phyloP scores from a whole-genome alignment of 2,888 invertebrate species.

The Hydrotaea cyrtoneurina region DNA sequence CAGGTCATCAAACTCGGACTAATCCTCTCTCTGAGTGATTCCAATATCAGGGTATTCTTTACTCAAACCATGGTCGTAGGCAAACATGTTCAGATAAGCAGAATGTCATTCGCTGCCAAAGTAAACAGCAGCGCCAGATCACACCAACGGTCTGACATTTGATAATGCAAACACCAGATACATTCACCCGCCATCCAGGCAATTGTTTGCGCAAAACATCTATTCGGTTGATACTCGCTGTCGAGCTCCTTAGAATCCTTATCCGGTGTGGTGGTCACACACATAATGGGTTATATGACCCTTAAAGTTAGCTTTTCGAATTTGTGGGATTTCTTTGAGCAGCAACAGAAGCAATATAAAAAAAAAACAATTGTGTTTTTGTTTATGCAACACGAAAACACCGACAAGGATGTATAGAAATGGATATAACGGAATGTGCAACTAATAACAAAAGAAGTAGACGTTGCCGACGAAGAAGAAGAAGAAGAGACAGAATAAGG shows the following conservation, averaged over 20 bases:
- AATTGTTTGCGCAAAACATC: too few species aligned
- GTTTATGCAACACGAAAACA: background rate
- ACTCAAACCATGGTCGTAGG: too few species aligned
- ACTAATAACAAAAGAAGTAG: slow-evolving; percentile 56
- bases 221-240: too few species aligned
- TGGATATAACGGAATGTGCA: slow-evolving; percentile 16
- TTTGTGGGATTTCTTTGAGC: background rate
- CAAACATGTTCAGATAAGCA: too few species aligned
- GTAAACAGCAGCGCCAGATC: too few species aligned
- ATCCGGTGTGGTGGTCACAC: background rate
- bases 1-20: too few species aligned
- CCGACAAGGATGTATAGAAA: background rate
- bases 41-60: too few species aligned
- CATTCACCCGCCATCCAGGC: too few species aligned
- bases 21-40: too few species aligned
- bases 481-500: background rate
- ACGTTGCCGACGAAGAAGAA: slow-evolving; percentile 31
- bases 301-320: background rate
- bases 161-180: too few species aligned
- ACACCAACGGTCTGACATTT: background rate
- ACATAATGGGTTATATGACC: slow-evolving; percentile 8
- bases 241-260: background rate
- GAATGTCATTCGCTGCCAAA: too few species aligned
- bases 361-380: background rate
- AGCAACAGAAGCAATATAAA: too few species aligned